These are phyloP conservation scores for Onthophagus sagittarius DNA, from an alignment of 2,888 invertebrate genomes.

Conservation along the genomic window DNA sequence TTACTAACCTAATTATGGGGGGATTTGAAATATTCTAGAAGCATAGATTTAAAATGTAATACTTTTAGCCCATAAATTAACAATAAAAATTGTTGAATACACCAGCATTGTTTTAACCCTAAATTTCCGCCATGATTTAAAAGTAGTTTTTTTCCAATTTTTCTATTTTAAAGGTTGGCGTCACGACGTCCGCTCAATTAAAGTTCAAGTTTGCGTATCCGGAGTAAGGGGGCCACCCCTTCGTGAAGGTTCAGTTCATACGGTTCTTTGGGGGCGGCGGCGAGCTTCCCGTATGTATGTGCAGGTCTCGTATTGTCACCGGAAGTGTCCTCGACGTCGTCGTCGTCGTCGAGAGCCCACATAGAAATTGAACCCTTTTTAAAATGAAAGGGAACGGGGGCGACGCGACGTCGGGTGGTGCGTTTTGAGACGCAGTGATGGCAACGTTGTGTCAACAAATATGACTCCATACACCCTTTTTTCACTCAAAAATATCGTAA, in stretches of 20 bases:
- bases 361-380: neutral
- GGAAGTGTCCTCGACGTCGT: neutral
- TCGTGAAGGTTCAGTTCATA: too few species aligned
- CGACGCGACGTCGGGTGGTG: neutral
- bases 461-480: neutral
- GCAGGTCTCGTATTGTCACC: neutral
- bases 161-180: neutral
- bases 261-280: neutral
- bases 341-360: neutral
- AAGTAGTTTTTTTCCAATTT: too few species aligned
- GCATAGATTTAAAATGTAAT: too few species aligned
- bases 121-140: too few species aligned
- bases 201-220: neutral
- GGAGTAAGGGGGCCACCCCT: neutral
- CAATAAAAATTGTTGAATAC: too few species aligned
- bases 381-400: neutral
- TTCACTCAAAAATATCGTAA: too few species aligned
- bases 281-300: neutral
- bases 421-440: neutral
- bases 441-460: neutral
- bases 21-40: too few species aligned
- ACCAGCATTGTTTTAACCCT: too few species aligned
- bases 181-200: neutral
- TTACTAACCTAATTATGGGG: too few species aligned
- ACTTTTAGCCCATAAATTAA: too few species aligned